Evolutionary conservation across 2,888 invertebrate genomes (phyloP).

Genomic region (Pristionchus exspectatus): DNA sequence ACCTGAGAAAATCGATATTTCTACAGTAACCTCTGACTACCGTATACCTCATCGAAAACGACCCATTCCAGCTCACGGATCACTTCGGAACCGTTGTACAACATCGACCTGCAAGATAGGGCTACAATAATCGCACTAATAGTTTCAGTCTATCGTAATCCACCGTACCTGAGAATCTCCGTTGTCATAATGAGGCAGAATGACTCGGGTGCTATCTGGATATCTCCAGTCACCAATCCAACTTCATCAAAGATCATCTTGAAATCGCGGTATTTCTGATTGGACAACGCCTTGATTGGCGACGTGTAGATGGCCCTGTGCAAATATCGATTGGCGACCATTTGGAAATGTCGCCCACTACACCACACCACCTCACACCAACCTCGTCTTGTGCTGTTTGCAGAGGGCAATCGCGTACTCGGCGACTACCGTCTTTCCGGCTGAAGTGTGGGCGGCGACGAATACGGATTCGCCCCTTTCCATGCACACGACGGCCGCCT

Average conservation of each 20-base stretch:
- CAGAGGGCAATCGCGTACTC: constrained; percentile 99
- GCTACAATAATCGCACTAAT: neutral
- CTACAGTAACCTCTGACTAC: neutral
- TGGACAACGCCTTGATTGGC: constrained; percentile 98
- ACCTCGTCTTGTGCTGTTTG: constrained; percentile 83
- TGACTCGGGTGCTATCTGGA: constrained; percentile 94
- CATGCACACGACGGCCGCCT: constrained; percentile 93
- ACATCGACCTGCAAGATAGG: constrained; percentile 87
- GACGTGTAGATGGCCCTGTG: constrained; percentile 90
- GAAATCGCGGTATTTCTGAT: constrained; percentile 98
- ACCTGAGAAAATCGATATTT: constrained; percentile 81
- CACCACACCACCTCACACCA: neutral
- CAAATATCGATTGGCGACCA: neutral
- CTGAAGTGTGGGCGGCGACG: constrained; percentile 99
- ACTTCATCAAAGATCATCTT: constrained; percentile 92
- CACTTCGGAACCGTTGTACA: constrained; percentile 93
- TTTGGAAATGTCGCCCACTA: neutral
- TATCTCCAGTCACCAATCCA: constrained; percentile 94
- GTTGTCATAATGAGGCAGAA: constrained; percentile 99
- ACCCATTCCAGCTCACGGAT: constrained; percentile 97
- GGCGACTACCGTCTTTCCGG: constrained; percentile 96
- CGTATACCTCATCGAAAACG: constrained; percentile 91
- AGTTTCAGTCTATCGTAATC: no score
- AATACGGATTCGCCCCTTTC: constrained; percentile 94
- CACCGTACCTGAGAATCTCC: constrained; percentile 88